Conservation (phyloP, 2,888 invertebrate genomes). For the Tricholauxania praeusta region DNA sequence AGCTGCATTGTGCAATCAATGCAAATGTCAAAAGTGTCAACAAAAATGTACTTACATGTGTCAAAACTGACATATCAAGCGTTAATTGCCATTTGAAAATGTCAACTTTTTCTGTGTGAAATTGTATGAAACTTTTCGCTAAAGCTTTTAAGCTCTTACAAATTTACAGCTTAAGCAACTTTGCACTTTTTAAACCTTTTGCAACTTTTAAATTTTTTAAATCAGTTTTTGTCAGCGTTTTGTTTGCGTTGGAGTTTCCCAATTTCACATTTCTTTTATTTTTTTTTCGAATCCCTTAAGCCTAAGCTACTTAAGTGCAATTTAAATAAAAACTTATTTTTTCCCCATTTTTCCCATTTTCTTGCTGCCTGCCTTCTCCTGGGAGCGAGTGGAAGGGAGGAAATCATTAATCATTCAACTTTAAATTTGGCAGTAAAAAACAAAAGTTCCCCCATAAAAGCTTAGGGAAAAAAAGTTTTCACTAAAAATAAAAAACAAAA, state of each 20-base stretch:
- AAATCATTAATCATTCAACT: slow-evolving; percentile 18
- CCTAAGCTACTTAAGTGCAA: background rate
- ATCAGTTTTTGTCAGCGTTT: too few species aligned
- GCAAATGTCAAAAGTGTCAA: too few species aligned
- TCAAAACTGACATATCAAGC: too few species aligned
- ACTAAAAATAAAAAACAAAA: too few species aligned
- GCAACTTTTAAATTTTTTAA: background rate
- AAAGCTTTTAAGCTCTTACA: slow-evolving; percentile 20
- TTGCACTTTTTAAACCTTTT: background rate
- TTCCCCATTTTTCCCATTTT: too few species aligned
- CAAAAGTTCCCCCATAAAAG: background rate
- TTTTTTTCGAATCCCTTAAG: background rate
- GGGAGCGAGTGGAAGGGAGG: background rate
- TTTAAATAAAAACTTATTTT: too few species aligned
- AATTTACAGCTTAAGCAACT: slow-evolving; percentile 3
- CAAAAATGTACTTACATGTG: too few species aligned
- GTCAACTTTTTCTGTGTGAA: too few species aligned
- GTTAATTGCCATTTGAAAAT: too few species aligned
- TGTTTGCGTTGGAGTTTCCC: too few species aligned
- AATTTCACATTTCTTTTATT: background rate
- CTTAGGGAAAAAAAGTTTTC: background rate
- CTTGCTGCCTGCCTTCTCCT: too few species aligned
- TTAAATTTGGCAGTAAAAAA: background rate
- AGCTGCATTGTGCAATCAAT: too few species aligned
- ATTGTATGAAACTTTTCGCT: background rate